Base-by-base conservation (phyloP, 23 tunicate species). In the Diplosoma virens region DNA sequence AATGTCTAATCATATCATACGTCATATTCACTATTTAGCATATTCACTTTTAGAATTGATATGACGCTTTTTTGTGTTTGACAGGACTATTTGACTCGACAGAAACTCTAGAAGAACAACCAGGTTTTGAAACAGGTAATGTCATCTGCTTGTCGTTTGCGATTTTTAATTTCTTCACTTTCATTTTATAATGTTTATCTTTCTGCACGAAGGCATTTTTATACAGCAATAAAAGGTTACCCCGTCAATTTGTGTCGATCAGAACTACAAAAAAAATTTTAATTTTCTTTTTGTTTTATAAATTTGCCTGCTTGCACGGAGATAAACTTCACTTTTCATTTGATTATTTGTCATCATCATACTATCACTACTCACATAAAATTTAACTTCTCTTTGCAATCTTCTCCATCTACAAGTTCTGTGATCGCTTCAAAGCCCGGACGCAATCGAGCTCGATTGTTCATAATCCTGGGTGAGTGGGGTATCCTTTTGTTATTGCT, bases 401-500 rank as follows among this genome's bases (percentile, higher is more conserved):
- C 53, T 68, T 11, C 37, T 34, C 6, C 69, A 61, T 61, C 69
- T 61, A n/a, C 35, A 27, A 61, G 35, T 20, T 56, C 50, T 41
- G 50, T 41, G 11, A 7, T 56, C 24, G 5, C 35, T 61, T 61
- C 35, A 61, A 61, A 56, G 6, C 21, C 35, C 35, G 35, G 7
- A 34, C 35, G 30, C 69, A 61, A 61, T 9, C 9, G 9, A 6
- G 28, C 35, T 61, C 21, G 35, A 6, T 11, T 27, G 35, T 61
- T 26, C 35, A 27, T 7, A 26, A 6, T 66, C 21, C 14, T 30
- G 20, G 87, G 87, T 73, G 32, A 82, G 80, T 82, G 87, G 87
- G 87, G 87, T 82, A 82, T 30, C 80, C 80, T 82, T 82, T 69
- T 72, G 58, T 56, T n/a, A n/a, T n/a, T n/a, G n/a, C n/a, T n/a